Conservation (phyloP, 2,888 invertebrate genomes). For the Lasioglossum marginatum region DNA sequence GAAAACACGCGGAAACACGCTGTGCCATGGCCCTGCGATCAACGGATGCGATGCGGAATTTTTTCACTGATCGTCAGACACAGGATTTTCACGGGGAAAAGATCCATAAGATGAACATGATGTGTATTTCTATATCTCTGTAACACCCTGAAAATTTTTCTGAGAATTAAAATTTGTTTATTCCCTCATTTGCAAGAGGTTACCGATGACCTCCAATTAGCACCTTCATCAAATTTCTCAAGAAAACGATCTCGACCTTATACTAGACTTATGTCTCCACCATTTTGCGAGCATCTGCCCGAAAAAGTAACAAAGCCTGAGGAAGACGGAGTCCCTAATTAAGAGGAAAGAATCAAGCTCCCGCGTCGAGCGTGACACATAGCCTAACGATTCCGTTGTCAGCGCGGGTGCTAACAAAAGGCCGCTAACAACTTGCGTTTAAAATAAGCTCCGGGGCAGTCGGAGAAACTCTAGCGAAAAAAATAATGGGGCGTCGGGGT, state of each 20-base stretch:
- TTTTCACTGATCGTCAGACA: neutral
- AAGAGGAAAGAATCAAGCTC: constrained; percentile 5
- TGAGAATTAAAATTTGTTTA: no score
- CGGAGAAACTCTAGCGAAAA: constrained; percentile 57
- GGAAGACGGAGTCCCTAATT: neutral
- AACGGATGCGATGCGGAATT: neutral
- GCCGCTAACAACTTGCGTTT: constrained; percentile 50
- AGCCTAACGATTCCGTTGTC: constrained; percentile 27
- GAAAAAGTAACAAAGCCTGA: neutral
- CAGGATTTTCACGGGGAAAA: neutral
- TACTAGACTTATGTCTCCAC: no score
- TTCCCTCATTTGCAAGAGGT: no score
- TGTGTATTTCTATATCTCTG: no score
- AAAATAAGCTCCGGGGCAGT: constrained; percentile 46
- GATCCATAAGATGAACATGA: neutral
- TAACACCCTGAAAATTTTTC: no score
- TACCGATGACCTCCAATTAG: no score
- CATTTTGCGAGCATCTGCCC: neutral
- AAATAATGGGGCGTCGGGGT: constrained; percentile 51
- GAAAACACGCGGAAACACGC: neutral
- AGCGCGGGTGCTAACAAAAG: constrained; percentile 27
- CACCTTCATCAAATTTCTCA: no score
- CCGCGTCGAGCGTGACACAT: neutral
- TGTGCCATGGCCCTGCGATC: neutral
- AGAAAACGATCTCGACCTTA: no score